These are phyloP conservation scores for Xenopus tropicalis DNA, from an alignment of 2,113 vertebrate genomes.

Conservation along the genomic window DNA sequence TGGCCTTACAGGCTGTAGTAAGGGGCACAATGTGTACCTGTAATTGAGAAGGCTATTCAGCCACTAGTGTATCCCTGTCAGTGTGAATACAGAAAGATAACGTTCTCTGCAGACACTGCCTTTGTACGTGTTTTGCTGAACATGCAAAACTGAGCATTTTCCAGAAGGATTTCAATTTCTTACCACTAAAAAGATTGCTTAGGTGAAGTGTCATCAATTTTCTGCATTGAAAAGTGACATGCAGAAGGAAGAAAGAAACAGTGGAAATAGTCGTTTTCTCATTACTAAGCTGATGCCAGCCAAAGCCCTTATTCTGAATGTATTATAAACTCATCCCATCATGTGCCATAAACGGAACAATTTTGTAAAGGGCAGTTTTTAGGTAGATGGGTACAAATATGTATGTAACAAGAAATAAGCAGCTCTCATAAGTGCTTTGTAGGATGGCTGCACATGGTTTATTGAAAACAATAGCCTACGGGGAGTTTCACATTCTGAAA, in stretches of 20 bases:
- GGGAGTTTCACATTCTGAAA: too few species aligned
- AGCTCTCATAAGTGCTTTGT: background rate
- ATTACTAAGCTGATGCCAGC: background rate
- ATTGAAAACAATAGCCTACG: background rate
- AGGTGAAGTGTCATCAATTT: background rate
- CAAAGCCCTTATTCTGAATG: background rate
- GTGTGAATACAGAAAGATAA: too few species aligned
- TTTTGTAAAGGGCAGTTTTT: background rate
- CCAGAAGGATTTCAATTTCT: background rate
- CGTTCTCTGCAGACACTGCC: too few species aligned
- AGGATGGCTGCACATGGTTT: background rate
- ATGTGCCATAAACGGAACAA: too few species aligned
- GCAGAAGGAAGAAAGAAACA: background rate
- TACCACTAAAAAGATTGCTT: background rate
- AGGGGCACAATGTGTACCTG: too few species aligned
- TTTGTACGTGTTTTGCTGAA: background rate
- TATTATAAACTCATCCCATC: too few species aligned
- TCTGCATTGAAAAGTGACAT: background rate
- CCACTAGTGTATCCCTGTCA: too few species aligned
- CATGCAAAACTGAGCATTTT: background rate
- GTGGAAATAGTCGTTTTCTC: background rate
- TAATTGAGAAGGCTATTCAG: too few species aligned
- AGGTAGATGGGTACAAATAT: background rate
- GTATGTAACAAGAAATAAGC: background rate
- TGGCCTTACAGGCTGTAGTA: too few species aligned